phyloP scores from a whole-genome alignment of 2,113 vertebrate genomes.

The Chinchilla lanigera region DNA sequence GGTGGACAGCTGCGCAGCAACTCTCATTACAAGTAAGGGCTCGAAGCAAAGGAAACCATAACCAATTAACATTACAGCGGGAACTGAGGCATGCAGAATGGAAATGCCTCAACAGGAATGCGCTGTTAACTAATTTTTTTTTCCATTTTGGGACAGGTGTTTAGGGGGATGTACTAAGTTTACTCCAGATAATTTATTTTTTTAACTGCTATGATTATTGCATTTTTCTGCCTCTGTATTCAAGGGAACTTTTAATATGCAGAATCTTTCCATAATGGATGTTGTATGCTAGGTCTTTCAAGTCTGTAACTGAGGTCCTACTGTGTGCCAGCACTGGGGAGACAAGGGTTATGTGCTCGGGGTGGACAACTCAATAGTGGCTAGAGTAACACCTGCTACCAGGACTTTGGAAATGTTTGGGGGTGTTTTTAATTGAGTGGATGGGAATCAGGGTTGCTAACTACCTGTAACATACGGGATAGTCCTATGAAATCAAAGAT shows the following conservation, averaged over 20 bases:
- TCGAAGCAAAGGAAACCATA: slow-evolving; percentile 64
- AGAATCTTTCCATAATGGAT: not conserved
- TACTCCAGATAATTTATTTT: slow-evolving; percentile 67
- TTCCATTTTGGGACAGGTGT: slow-evolving; percentile 68
- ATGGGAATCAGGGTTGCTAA: not conserved
- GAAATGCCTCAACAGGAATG: not conserved
- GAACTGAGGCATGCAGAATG: slow-evolving; percentile 48
- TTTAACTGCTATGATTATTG: not conserved
- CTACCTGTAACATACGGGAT: not conserved
- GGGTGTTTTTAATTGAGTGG: not conserved
- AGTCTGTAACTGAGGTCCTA: not conserved
- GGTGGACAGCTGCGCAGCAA: slow-evolving; percentile 54
- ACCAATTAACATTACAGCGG: slow-evolving; percentile 35
- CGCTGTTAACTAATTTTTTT: slow-evolving; percentile 21
- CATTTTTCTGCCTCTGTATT: slow-evolving; percentile 59
- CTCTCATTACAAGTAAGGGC: slow-evolving; percentile 37
- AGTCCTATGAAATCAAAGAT: not conserved
- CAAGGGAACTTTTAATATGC: slow-evolving; percentile 47
- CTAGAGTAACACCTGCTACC: not conserved
- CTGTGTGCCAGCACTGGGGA: not conserved
- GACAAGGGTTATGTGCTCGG: not conserved
- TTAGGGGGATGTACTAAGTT: slow-evolving; percentile 65
- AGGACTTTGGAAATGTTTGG: not conserved
- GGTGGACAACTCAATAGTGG: not conserved
- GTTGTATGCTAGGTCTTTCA: not conserved